Evolutionary conservation across 1,140 invertebrate genomes (phyloP), one percentile per base, ranked within the genome.

Genomic region (Bombus breviceps): DNA sequence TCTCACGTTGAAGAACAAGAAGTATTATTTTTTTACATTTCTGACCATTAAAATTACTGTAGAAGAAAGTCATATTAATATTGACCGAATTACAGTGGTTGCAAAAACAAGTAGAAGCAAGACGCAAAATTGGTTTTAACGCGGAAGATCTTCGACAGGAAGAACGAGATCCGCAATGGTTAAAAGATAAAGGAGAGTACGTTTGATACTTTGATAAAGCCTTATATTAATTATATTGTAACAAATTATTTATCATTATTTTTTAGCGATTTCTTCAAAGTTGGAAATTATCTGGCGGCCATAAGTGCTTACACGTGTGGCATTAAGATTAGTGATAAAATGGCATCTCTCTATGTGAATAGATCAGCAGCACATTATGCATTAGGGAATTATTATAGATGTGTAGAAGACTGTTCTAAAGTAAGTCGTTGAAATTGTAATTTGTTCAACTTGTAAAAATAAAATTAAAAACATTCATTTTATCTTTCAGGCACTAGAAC

Each of bases 281-380:
- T 95, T 83, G 96, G 96, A 41, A 98, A 98, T 94, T 98, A 97
- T 93, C 94, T 97, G 69, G 97, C 97, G 32, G 98, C 98, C 1
- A 96, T 98, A 18, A 98, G 97, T 93, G 98, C 97, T 28, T 98
- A 97, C 90, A 96, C 96, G 39, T 97, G 97, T 92, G 98, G 97
- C 3, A 97, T 98, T 43, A 96, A 97, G 89, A 94, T 98, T 2
- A 97, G 97, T 78, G 96, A 97, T 53, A 97, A 97, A 91, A 96
- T 98, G 92, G 96, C 97, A 12, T 97, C 97, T 80, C 95, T 98
- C 8, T 98, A 97, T 92, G 96, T 97, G 0, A 97, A 97, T 88
- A 96, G 98, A 94, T 97, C 98, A 10, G 96, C 96, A 57, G 97
- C 97, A 39, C 98, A 98, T 93, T 96, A 98, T 79, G 96, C 96